These are phyloP conservation scores for Adelges cooleyi DNA, from an alignment of 1,140 invertebrate species.

Conservation along the genomic window DNA sequence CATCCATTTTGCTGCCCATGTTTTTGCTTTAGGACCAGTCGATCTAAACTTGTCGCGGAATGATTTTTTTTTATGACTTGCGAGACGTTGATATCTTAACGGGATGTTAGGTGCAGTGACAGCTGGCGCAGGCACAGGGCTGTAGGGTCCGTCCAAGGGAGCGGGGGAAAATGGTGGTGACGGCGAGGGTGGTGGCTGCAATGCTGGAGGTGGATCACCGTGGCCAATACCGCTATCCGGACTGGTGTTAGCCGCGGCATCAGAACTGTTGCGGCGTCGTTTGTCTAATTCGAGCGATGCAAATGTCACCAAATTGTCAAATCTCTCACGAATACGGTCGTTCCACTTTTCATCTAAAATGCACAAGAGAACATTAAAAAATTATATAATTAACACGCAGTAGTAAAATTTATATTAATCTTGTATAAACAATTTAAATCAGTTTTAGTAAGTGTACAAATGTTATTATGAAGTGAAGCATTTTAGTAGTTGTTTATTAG, in stretches of 20 bases:
- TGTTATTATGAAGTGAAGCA: background rate
- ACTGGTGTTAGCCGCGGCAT: constrained; percentile 50
- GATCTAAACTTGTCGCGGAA: constrained; percentile 21
- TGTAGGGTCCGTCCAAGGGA: constrained; percentile 37
- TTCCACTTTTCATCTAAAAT: constrained; percentile 51
- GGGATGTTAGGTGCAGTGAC: constrained; percentile 18
- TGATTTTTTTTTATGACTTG: constrained; percentile 20
- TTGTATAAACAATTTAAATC: background rate
- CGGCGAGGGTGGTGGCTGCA: constrained; percentile 40
- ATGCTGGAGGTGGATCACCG: constrained; percentile 41
- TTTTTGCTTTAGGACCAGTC: constrained; percentile 13
- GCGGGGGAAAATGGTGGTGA: constrained; percentile 36
- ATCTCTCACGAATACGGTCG: constrained; percentile 71
- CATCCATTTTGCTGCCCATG: constrained; percentile 24
- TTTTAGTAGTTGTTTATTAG: background rate
- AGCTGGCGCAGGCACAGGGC: constrained; percentile 37
- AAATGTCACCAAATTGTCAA: constrained; percentile 74
- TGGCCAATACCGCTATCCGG: constrained; percentile 66
- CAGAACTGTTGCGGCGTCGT: constrained; percentile 58
- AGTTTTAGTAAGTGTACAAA: background rate
- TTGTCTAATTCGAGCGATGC: constrained; percentile 74
- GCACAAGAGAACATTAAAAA: too few relatives aligned
- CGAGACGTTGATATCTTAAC: constrained; percentile 18
- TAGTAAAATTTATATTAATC: constrained; percentile 15
- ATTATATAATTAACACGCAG: too few relatives aligned